These are phyloP conservation scores for Prorops nasuta DNA, from an alignment of 1,140 invertebrate genomes.

Conservation along the genomic window DNA sequence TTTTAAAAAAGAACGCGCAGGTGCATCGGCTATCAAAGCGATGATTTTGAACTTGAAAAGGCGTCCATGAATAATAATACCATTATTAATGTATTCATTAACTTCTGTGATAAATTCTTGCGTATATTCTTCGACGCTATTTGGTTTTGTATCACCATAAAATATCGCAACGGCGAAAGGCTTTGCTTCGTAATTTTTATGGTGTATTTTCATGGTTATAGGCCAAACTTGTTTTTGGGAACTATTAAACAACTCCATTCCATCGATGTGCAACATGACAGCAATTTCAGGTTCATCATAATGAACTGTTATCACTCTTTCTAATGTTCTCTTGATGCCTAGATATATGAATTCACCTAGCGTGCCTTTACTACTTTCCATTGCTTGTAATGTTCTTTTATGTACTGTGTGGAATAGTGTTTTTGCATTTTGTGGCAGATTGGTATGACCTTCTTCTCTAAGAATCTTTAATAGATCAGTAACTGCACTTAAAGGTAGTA, in stretches of 20 bases:
- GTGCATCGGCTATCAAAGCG: constrained; percentile 15
- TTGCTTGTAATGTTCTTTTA: not conserved
- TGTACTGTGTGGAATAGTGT: constrained; percentile 11
- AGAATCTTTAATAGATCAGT: constrained; percentile 12
- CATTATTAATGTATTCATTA: constrained; percentile 6
- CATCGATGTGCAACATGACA: constrained; percentile 14
- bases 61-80: constrained; percentile 5
- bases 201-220: constrained; percentile 13
- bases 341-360: constrained; percentile 19
- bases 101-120: constrained; percentile 18
- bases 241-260: constrained; percentile 13
- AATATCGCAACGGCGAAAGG: constrained; percentile 17
- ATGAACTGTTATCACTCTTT: constrained; percentile 14
- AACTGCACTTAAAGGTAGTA: constrained; percentile 7
- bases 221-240: constrained; percentile 20
- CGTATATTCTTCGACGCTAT: constrained; percentile 12
- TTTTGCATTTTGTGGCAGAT: constrained; percentile 11
- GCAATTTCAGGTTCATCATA: constrained; percentile 16
- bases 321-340: constrained; percentile 18
- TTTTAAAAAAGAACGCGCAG: constrained; percentile 18
- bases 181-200: constrained; percentile 14
- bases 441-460: constrained; percentile 9
- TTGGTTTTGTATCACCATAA: constrained; percentile 16
- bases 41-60: constrained; percentile 15
- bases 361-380: constrained; percentile 1